Evolutionary conservation across 2,888 invertebrate species (phyloP), one percentile per base, ranked within the genome.

Genomic region (Hydriomena furcata): DNA sequence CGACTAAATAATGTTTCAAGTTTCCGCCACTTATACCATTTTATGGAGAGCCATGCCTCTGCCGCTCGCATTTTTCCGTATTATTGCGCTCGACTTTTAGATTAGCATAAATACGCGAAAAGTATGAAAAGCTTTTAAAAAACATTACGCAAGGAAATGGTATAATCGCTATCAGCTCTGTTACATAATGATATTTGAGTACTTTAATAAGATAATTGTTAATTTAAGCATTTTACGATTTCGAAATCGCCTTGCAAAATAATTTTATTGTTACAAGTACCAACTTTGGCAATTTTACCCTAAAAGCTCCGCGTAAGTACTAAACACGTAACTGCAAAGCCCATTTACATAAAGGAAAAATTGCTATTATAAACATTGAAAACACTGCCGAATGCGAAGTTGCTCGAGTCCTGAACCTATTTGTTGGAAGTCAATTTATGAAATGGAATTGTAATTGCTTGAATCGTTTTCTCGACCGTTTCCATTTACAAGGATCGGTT

Each of bases 31-130:
- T 76, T 73, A 74, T 69, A 66, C 68, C 69, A 69, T 72, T 78
- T 77, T 74, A 76, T 72, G 71, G 68, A 68, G 70, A 69, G 68
- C 69, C 71, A 70, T 70, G 74, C 72, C 73, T 73, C 66, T 61
- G 59, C 52, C 63, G 63, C 67, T 66, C 61, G 66, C 79, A 79
- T 69, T 76, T 77, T 71, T 68, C 65, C 62, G 71, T 70, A 71
- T 75, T 79, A 79, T 76, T 73, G 68, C 79, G 71, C 68, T 65
- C 69, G 68, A 70, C 73, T 76, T 75, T 69, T 49, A 67, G 65
- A 79, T 79, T 78, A 76, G 65, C 77, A 76, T 77, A 74, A 76
- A 76, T 73, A 76, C 69, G 67, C 64, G 64, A 66, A 75, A 71
- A 74, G 69, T 62, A 69, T 61, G 60, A 71, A 74, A 77, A 76